Base-by-base conservation (phyloP, 2,888 invertebrate species). In the Fissipunctia ypsillon region DNA sequence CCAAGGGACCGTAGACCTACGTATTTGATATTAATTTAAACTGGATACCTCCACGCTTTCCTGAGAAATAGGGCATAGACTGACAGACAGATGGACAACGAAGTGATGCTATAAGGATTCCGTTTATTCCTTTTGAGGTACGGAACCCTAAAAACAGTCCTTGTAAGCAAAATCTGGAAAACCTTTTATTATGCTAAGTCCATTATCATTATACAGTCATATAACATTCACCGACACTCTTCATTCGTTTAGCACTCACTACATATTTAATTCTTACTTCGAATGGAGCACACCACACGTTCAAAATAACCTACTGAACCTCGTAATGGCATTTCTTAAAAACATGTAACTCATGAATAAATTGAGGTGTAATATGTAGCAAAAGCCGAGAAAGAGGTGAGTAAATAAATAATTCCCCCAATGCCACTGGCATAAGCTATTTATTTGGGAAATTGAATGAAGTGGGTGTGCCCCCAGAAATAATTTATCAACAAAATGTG, bases 401-500 rank as follows among this genome's bases (percentile, higher is more conserved):
- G 84, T 85, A 85, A 83, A 88, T 88, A 88, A 88, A 90, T 90
- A 89, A 88, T 89, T 87, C 86, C 78, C 83, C 73, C 83, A 87
- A 88, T 88, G 88, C 85, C 84, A 73, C 79, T 88, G 89, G 87
- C 90, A 85, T 84, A 86, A 89, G 88, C 90, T 89, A 91, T 91
- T 90, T 92, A 91, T 90, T 89, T 86, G 85, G 81, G 84, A 88
- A 90, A 90, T 90, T 90, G 91, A 91, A 91, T 87, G 89, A 90
- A 88, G 87, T 87, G 88, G 88, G 89, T 84, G 89, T 88, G 69
- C 69, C 84, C 87, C 80, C 81, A 81, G 71, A 89, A 89, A 91
- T 91, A 91, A 91, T 91, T 90, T 91, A 91, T 91, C 91, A 91
- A 90, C 86, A 76, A 86, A 91, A 90, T 90, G 90, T 89, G 89